Evolutionary conservation across 1,140 invertebrate genomes (phyloP), one percentile per base, ranked within the genome.

Genomic region (Nephila pilipes): DNA sequence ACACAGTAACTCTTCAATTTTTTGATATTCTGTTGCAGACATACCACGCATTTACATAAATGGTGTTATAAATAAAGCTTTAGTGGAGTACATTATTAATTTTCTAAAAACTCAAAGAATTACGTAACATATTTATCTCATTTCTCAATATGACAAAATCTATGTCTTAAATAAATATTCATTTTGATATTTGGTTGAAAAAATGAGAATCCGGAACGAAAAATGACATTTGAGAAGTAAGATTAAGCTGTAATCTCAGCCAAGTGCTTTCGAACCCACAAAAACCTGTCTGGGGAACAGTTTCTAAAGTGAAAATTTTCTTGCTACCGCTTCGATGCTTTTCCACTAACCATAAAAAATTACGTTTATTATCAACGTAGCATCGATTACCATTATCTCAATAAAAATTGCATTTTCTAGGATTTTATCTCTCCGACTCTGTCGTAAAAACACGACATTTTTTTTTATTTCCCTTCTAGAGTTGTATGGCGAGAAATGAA

Each of bases 321-420:
- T 14, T n/a, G 22, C 8, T 3, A 65, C n/a, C 63, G 63, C 63
- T 65, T 65, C 63, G n/a, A 25, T 25, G 25, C n/a, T n/a, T 29
- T 65, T 65, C n/a, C 25, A 10, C 25, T 65, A 65, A 65, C 63
- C 63, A 65, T 65, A 65, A 65, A 65, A 65, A 65, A 65, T 65
- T 65, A 65, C 63, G 22, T 65, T 65, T 65, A 65, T n/a, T 65
- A 65, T 25, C 25, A 65, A 65, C 63, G 63, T n/a, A 25, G 63
- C 63, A 65, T 65, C 63, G 63, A 65, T 65, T 65, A 65, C n/a
- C 63, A 65, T 65, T 65, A 65, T 65, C 63, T 65, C 63, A 65
- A 65, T 65, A 65, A 65, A 65, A 65, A 65, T 65, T 65, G 63
- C 63, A 8, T 65, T 65, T 65, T 65, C 22, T n/a, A 65, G n/a